Conservation (phyloP, 2,888 invertebrate genomes). For the Entomobrya proxima region DNA sequence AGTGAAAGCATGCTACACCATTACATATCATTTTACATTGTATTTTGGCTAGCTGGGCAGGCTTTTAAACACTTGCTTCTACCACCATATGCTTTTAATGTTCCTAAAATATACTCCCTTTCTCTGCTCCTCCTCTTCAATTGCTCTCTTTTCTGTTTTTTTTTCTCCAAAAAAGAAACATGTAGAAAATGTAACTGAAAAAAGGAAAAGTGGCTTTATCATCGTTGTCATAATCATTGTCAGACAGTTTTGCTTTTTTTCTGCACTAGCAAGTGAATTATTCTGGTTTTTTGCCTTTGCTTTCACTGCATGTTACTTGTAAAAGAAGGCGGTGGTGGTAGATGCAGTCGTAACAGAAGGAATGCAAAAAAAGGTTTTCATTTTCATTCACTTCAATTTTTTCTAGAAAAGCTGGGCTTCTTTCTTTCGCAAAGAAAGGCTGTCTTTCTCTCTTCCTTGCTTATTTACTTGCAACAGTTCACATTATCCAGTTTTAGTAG, state of each 20-base stretch:
- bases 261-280: neutral
- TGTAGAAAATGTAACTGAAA: neutral
- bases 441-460: neutral
- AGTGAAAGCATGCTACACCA: neutral
- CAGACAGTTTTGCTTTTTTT: constrained; percentile 12
- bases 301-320: neutral
- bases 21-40: neutral
- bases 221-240: constrained; percentile 4
- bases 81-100: neutral
- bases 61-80: neutral
- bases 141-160: neutral
- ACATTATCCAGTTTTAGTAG: neutral
- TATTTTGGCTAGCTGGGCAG: neutral
- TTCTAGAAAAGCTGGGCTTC: neutral
- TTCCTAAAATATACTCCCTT: neutral
- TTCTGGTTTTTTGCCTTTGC: neutral
- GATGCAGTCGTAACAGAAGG: no score
- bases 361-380: neutral
- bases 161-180: neutral
- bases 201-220: constrained; percentile 15
- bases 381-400: constrained; percentile 35
- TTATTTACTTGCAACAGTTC: constrained; percentile 32
- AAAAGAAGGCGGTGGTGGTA: no score
- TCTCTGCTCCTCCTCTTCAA: neutral
- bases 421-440: neutral